A percentile compares a stretch with the other conserved stretches of the same genome.
Conservation (phyloP, 2,888 invertebrate species). For the Sacculina carcini region DNA sequence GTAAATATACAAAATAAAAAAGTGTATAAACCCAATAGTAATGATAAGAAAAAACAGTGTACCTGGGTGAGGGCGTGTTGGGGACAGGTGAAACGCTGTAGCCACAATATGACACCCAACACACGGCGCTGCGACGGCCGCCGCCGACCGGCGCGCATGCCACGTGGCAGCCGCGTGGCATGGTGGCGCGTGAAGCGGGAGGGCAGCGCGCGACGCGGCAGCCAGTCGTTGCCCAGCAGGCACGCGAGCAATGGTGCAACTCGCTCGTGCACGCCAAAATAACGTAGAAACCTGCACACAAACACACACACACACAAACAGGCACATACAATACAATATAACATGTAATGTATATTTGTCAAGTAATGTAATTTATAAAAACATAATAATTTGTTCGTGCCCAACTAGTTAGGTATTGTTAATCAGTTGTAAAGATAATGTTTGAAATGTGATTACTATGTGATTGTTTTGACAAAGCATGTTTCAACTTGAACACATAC, state of each 20-base stretch:
- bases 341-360: too few relatives aligned
- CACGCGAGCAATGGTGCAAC: conserved; percentile 53
- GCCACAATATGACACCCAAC: not conserved
- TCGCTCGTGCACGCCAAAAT: conserved; percentile 27
- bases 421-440: too few relatives aligned
- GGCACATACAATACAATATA: too few relatives aligned
- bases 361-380: too few relatives aligned
- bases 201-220: conserved; percentile 18
- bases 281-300: conserved; percentile 53
- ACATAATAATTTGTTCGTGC: too few relatives aligned
- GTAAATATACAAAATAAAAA: too few relatives aligned
- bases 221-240: conserved; percentile 69
- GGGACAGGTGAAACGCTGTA: not conserved
- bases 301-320: conserved; percentile 29
- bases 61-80: not conserved
- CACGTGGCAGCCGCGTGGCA: not conserved
- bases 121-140: not conserved
- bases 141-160: not conserved
- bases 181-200: not conserved
- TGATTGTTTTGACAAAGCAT: too few relatives aligned
- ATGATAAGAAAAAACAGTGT: not conserved
- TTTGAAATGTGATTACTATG: too few relatives aligned
- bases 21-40: too few relatives aligned
- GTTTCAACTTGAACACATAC: too few relatives aligned
- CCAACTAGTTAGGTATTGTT: too few relatives aligned